Percentiles rank a stretch among this genome's conserved stretches.
phyloP scores from a whole-genome alignment of 2,113 vertebrate genomes.

The Nanorana parkeri region DNA sequence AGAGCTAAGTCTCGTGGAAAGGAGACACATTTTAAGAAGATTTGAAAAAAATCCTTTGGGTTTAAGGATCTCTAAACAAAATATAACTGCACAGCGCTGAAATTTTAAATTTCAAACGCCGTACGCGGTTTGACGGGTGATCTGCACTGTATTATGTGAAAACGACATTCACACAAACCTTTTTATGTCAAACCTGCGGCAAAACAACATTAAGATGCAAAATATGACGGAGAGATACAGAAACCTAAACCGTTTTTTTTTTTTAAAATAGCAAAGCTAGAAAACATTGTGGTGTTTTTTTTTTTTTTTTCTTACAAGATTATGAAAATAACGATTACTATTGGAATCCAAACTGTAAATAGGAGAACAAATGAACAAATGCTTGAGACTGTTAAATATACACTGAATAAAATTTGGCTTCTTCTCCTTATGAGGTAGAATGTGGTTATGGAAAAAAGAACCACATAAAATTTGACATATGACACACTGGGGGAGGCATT shows the following conservation, averaged over 20 bases:
- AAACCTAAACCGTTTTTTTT: conserved; percentile 80
- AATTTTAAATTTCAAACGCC: conserved; percentile 61
- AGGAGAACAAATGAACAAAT: conserved; percentile 76
- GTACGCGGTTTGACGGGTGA: conserved; percentile 60
- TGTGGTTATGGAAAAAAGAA: conserved; percentile 63
- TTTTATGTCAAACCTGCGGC: conserved; percentile 66
- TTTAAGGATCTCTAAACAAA: conserved; percentile 35
- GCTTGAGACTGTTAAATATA: conserved; percentile 79
- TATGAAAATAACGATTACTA: conserved; percentile 83
- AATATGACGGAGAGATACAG: conserved; percentile 78
- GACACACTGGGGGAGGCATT: too few relatives aligned
- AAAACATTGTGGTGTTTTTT: conserved; percentile 75
- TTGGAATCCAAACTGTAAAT: conserved; percentile 75
- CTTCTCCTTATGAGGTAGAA: conserved; percentile 69
- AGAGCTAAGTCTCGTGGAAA: not conserved
- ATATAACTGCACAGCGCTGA: conserved; percentile 12
- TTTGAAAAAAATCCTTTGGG: conserved; percentile 26
- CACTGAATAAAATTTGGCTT: conserved; percentile 72
- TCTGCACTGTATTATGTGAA: conserved; percentile 65
- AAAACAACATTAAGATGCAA: conserved; percentile 81
- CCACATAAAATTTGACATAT: not conserved
- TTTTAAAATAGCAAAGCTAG: conserved; percentile 80
- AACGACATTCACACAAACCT: conserved; percentile 63
- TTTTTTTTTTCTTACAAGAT: conserved; percentile 79
- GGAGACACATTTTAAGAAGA: conserved; percentile 25